A percentile compares a stretch with the other conserved stretches of the same genome.
phyloP scores from a whole-genome alignment of 2,888 invertebrate species.

The Andrena bicolor region DNA sequence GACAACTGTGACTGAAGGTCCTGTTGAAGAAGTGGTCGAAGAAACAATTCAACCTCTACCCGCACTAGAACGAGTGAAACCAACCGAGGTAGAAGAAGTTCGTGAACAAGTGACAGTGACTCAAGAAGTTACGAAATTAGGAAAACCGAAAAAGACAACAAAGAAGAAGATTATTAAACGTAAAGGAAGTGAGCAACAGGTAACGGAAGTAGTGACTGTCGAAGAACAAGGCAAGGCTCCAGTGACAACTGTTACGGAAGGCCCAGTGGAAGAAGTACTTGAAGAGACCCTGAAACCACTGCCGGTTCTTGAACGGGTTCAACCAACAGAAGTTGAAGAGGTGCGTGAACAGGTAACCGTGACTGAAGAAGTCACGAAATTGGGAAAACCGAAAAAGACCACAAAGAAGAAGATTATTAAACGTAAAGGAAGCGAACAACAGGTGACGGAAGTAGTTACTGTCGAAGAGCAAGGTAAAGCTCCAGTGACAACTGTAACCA shows the following conservation, averaged over 20 bases:
- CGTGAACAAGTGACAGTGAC: slow-evolving; percentile 65
- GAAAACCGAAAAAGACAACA: slow-evolving; percentile 73
- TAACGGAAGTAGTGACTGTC: slow-evolving; percentile 73
- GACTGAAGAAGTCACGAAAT: slow-evolving; percentile 73
- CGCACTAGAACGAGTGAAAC: slow-evolving; percentile 73
- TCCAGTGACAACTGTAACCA: slow-evolving; percentile 24
- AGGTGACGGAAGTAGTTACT: slow-evolving; percentile 68
- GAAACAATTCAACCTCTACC: slow-evolving; percentile 14
- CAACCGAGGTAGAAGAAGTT: slow-evolving; percentile 73
- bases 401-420: slow-evolving; percentile 65
- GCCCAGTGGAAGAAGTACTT: slow-evolving; percentile 68
- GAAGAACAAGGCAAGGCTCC: slow-evolving; percentile 65
- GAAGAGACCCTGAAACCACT: slow-evolving; percentile 71
- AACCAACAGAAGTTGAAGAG: slow-evolving; percentile 80
- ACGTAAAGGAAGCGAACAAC: slow-evolving; percentile 69
- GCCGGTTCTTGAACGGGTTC: slow-evolving; percentile 81
- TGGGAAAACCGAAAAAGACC: slow-evolving; percentile 69
- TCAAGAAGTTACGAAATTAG: slow-evolving; percentile 73
- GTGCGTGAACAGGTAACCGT: slow-evolving; percentile 65
- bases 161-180: slow-evolving; percentile 63
- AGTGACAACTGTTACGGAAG: slow-evolving; percentile 75
- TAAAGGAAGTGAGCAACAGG: slow-evolving; percentile 70
- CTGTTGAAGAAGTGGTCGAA: slow-evolving; percentile 57
- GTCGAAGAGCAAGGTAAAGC: slow-evolving; percentile 78
- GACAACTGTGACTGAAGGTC: slow-evolving; percentile 75